Evolutionary conservation across 2,888 invertebrate species (phyloP), one percentile per base, ranked within the genome.

Genomic region (Chymomyza fuscimana): DNA sequence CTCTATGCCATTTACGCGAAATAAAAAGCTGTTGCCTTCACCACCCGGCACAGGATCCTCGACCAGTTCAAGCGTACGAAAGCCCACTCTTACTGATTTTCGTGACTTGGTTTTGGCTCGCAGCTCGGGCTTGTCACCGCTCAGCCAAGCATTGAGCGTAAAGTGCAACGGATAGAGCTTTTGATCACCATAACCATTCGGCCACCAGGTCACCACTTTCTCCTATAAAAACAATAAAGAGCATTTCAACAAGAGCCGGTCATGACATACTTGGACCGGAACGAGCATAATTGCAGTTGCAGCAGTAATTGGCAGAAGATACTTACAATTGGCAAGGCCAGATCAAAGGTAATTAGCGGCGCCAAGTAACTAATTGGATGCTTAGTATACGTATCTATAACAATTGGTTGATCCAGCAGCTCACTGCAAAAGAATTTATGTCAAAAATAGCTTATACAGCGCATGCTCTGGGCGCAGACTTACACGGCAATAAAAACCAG

Each of bases 171-270:
- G 92, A 88, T 99, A 99, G 4, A 99, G 92, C 0, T 93, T 93
- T 89, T 96, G 98, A 1, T 93, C 91, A 1, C 98, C 98, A 86
- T 95, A 96, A 25, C 98, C 98, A 91, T 97, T 98, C 0, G 99
- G 99, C 98, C 98, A 99, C 99, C 99, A 99, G 22, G 93, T 82
- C 58, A 93, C 90, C 0, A 96, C 93, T 61, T 90, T 82, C 40
- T 90, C 83, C 93, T 94, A 63, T 16, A 63, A 70, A 71, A 1
- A 58, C 32, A 68, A 68, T 10, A 71, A 66, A 72, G 65, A 22
- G 16, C 1, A 51, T 51, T n/a, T 10, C 6, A 32, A 19, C 19
- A 19, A 19, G 19, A 32, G 32, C 32, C 70, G 70, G 63, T 67
- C 68, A 71, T 83, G 78, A 82, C 74, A 75, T 51, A 76, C 64